Percentiles rank a stretch among this genome's conserved stretches.
Evolutionary conservation across 1,140 invertebrate species (phyloP).

Genomic region (Spodoptera frugiperda): DNA sequence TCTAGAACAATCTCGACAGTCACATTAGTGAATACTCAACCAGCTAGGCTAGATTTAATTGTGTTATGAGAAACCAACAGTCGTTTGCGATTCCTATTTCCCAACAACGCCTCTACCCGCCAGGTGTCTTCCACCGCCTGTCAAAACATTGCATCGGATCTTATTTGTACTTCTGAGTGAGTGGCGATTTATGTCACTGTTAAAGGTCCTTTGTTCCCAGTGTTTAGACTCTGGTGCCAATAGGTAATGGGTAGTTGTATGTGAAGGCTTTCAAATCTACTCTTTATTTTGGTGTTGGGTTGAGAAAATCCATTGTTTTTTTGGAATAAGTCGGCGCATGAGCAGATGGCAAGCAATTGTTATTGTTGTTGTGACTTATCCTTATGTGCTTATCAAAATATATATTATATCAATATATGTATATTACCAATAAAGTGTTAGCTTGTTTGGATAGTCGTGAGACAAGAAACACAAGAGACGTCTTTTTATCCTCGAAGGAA

Average conservation of each 20-base stretch:
- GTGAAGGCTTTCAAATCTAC: background rate
- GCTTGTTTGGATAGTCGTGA: background rate
- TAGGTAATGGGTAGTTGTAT: background rate
- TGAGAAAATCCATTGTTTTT: background rate
- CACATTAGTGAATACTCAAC: too few species aligned
- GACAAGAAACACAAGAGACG: background rate
- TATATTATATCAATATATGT: too few species aligned
- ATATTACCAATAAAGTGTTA: too few species aligned
- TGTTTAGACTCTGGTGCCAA: constrained; percentile 10
- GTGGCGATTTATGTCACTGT: background rate
- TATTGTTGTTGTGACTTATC: too few species aligned
- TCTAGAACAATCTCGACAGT: too few species aligned
- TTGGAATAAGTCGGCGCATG: too few species aligned
- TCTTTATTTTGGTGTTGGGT: background rate
- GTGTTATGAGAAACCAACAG: too few species aligned
- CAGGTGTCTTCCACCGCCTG: background rate
- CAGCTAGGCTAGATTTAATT: too few species aligned
- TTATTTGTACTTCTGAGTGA: background rate
- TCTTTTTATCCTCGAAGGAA: too few species aligned
- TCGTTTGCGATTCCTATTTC: too few species aligned
- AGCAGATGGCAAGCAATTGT: too few species aligned
- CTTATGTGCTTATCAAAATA: background rate
- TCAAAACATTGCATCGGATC: constrained; percentile 1
- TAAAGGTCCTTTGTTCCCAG: constrained; percentile 1
- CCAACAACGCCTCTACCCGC: too few species aligned